A percentile compares a stretch with the other conserved stretches of the same genome.
phyloP scores from a whole-genome alignment of 2,113 vertebrate species.

The Promerops cafer region DNA sequence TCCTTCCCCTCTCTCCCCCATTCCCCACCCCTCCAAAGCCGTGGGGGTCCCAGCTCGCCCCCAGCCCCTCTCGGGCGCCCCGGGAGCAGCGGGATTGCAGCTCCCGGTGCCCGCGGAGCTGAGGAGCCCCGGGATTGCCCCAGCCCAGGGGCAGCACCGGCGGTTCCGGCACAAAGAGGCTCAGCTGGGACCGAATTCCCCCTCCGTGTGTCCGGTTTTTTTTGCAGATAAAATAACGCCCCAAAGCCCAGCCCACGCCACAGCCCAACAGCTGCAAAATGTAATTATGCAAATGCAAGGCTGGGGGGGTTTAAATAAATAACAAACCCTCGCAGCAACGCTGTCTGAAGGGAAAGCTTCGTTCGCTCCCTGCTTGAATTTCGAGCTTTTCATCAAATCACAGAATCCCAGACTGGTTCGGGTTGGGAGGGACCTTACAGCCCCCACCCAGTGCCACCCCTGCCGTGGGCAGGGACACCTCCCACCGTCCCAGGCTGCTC shows the following conservation, averaged over 20 bases:
- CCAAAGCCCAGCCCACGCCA: not conserved
- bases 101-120: not conserved
- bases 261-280: slow-evolving; percentile 8
- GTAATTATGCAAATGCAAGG: not conserved
- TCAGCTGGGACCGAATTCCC: not conserved
- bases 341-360: not conserved
- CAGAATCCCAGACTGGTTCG: not conserved
- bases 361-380: not conserved
- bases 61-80: too few species aligned
- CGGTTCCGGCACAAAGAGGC: not conserved
- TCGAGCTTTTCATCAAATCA: not conserved
- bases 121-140: not conserved
- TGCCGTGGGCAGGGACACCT: not conserved
- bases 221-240: not conserved
- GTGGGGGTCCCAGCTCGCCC: too few species aligned
- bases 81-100: too few species aligned
- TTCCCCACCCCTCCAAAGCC: too few species aligned
- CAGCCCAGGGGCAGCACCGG: not conserved
- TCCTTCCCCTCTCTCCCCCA: too few species aligned
- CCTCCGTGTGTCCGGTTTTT: not conserved
- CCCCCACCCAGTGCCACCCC: not conserved
- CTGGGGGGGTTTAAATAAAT: not conserved
- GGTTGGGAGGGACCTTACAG: not conserved
- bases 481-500: rapidly evolving
- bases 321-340: not conserved